Conservation (phyloP, 2,797 vertebrate genomes). For the Spondyliosoma cantharus region DNA sequence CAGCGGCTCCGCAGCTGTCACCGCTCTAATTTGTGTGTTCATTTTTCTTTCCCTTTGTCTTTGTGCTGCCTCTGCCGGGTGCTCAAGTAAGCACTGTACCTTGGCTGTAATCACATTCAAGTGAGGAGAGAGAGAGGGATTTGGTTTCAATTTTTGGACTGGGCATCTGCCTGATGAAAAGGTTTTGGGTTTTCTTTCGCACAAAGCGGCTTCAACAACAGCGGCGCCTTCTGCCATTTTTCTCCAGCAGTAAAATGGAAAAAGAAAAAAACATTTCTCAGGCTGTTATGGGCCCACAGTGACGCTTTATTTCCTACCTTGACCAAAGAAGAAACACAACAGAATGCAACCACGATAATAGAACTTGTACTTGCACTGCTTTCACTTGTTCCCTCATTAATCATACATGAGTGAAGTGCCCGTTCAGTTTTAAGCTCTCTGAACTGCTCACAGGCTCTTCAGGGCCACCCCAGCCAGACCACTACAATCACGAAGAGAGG, state of each 20-base stretch:
- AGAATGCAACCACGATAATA: slow-evolving; percentile 1
- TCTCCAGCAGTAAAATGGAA: neutral
- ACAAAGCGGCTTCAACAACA: slow-evolving; percentile 28
- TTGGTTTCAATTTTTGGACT: slow-evolving; percentile 27
- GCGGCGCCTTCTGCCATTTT: slow-evolving; percentile 12
- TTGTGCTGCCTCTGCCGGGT: neutral
- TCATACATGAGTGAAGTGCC: neutral
- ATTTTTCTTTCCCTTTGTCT: slow-evolving; percentile 45
- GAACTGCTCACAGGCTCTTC: no score
- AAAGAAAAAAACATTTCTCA: neutral
- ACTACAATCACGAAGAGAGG: no score
- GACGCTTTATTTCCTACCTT: slow-evolving; percentile 10
- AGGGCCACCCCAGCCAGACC: no score
- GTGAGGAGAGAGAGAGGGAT: slow-evolving; percentile 22
- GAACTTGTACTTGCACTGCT: neutral
- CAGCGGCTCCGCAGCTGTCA: slow-evolving; percentile 55
- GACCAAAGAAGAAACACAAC: slow-evolving; percentile 14
- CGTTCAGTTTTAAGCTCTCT: no score
- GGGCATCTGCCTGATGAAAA: slow-evolving; percentile 39
- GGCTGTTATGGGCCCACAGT: neutral
- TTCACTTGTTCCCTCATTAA: slow-evolving; percentile 14
- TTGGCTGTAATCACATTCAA: slow-evolving; percentile 46
- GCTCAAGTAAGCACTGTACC: slow-evolving; percentile 36
- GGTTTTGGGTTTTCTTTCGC: neutral
- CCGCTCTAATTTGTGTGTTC: slow-evolving; percentile 57